These are phyloP conservation scores for Phragmatobia fuliginosa DNA, from an alignment of 2,888 invertebrate species.

Conservation along the genomic window DNA sequence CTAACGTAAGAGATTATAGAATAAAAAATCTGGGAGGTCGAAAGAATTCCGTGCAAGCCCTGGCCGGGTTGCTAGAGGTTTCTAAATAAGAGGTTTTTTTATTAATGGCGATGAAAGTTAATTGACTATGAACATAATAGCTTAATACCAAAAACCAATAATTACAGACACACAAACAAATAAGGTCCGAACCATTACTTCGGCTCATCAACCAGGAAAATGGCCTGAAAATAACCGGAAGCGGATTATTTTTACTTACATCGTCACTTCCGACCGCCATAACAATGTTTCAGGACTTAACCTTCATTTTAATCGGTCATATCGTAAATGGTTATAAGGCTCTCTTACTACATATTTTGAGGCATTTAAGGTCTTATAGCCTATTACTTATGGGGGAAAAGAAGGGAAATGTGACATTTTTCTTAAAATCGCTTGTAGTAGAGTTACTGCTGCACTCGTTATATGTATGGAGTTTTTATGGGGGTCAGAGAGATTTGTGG, in stretches of 20 bases:
- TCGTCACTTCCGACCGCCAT: conserved; percentile 22
- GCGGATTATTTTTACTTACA: conserved; percentile 26
- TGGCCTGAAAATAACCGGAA: conserved; percentile 18
- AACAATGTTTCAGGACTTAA: conserved; percentile 36
- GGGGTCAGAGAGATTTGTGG: conserved; percentile 3
- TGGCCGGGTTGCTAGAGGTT: no score
- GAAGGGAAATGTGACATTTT: conserved; percentile 3
- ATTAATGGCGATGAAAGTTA: neutral
- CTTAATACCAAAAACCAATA: neutral
- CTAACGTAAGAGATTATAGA: no score
- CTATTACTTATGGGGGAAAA: conserved; percentile 29
- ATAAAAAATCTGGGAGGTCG: no score
- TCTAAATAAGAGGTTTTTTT: no score
- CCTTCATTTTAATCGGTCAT: conserved; percentile 46
- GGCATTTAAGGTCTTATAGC: conserved; percentile 35
- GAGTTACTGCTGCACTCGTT: conserved; percentile 5
- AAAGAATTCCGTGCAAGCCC: no score
- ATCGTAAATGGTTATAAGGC: conserved; percentile 38
- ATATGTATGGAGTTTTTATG: conserved; percentile 7
- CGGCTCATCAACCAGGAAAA: conserved; percentile 18
- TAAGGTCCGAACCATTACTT: conserved; percentile 7
- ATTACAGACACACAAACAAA: neutral
- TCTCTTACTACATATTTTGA: conserved; percentile 39
- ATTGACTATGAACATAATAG: neutral
- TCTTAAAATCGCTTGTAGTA: conserved; percentile 10